These are phyloP conservation scores for Serripes groenlandicus DNA, from an alignment of 2,888 invertebrate species.

Conservation along the genomic window DNA sequence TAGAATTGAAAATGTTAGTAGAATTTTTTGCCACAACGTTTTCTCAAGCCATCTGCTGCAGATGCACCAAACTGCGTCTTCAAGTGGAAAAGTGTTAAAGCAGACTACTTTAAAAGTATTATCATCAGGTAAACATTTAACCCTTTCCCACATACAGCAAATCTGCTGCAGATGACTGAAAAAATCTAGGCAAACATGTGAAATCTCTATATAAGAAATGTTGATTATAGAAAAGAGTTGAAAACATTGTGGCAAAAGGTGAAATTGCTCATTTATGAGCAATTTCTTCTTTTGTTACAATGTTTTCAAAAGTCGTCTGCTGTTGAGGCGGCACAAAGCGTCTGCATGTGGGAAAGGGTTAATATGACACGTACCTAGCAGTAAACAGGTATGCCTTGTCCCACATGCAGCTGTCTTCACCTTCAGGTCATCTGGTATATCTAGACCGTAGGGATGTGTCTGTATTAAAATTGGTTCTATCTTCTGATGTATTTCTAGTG, in stretches of 20 bases:
- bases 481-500: constrained; percentile 42
- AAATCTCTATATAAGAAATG: too few species aligned
- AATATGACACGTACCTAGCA: constrained; percentile 88
- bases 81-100: too few species aligned
- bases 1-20: too few species aligned
- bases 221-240: neutral
- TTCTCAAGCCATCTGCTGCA: too few species aligned
- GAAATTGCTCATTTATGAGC: neutral
- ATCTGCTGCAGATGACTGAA: too few species aligned
- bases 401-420: constrained; percentile 90
- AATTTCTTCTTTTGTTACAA: neutral
- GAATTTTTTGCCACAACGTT: too few species aligned
- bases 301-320: neutral
- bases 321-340: neutral
- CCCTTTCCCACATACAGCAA: too few species aligned
- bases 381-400: constrained; percentile 91
- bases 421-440: constrained; percentile 60
- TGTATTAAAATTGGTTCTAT: constrained; percentile 66
- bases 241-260: neutral
- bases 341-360: neutral
- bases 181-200: too few species aligned
- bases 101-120: too few species aligned
- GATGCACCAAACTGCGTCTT: too few species aligned
- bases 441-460: constrained; percentile 67
- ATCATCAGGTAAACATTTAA: too few species aligned